These are phyloP conservation scores for Caenorhabditis drosophilae DNA, from an alignment of 2,888 invertebrate genomes.

Conservation along the genomic window DNA sequence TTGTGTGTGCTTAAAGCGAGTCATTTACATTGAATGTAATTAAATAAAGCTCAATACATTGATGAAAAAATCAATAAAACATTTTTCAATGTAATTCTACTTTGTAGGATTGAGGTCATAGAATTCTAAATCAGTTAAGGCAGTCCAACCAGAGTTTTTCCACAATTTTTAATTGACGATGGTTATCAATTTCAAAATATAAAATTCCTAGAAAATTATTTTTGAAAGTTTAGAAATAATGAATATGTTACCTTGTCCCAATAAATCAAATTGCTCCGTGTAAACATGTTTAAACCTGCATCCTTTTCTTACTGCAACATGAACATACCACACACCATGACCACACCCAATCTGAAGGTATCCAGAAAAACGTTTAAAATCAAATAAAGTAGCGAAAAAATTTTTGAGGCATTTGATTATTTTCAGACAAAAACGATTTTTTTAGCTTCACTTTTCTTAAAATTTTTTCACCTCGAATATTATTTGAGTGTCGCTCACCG, in stretches of 20 bases:
- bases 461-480: too few species aligned
- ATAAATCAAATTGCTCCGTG: conserved; percentile 18
- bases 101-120: too few species aligned
- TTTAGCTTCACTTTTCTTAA: too few species aligned
- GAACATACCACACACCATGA: conserved; percentile 41
- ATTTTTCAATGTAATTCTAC: too few species aligned
- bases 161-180: conserved; percentile 12
- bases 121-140: conserved; percentile 23
- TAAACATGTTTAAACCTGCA: conserved; percentile 35
- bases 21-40: background rate
- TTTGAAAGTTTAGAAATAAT: background rate
- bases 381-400: too few species aligned
- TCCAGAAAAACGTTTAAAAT: too few species aligned
- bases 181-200: conserved; percentile 30
- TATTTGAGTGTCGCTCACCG: too few species aligned
- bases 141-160: conserved; percentile 40
- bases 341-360: conserved; percentile 44
- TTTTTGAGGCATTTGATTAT: too few species aligned
- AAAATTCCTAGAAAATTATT: conserved; percentile 21
- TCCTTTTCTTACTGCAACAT: conserved; percentile 34
- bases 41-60: background rate
- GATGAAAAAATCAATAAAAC: too few species aligned
- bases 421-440: too few species aligned
- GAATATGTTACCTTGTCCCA: conserved; percentile 37
- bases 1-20: too few species aligned